Base-by-base conservation (phyloP, 2,797 vertebrate species). In the Trachops cirrhosus region DNA sequence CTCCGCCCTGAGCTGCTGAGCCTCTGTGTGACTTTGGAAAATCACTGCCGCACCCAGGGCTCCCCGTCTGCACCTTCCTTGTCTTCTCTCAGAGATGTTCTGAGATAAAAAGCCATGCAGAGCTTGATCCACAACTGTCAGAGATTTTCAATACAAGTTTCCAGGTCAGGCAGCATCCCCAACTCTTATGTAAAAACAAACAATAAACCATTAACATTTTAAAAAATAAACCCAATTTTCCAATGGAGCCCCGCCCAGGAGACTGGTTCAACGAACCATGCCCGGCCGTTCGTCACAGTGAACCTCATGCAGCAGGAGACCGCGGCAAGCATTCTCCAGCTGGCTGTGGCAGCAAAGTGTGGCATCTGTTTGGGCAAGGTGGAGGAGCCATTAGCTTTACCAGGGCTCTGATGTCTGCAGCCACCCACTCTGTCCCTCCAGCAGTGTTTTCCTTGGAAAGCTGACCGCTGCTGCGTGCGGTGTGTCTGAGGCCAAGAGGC, bases 101-200 rank as follows among this genome's bases (percentile, higher is more conserved):
- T 18, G 24, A 59, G 89, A 52, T 71, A 15, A 82, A 68, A 85
- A 54, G 74, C 74, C 3, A 12, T 44, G 71, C 39, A 50, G 74
- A 82, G 44, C 59, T 62, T 37, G 34, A 48, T 75, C 24, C 32
- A 8, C 8, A 44, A 41, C 46, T 2, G 29, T 32, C 19, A 19
- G 46, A 73, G n/a, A 32, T 87, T 57, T 54, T 24, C 34, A 92
- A 54, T 15, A 37, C 39, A 29, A 22, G 41, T 71, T 29, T 93
- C 88, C 59, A 48, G 59, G 59, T 67, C 85, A 29, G 44, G 57
- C 64, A 67, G 46, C 46, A 92, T 16, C 39, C 52, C 52, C 34
- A 57, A 21, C 62, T 77, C 83, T 86, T 78, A 39, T 18, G 86
- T 94, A 57, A 94, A 95, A 95, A 67, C 86, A 83, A 86, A 75